Percentiles rank a stretch among this genome's conserved stretches.
Conservation (phyloP, 2,113 vertebrate species). For the Amazona guildingii region DNA sequence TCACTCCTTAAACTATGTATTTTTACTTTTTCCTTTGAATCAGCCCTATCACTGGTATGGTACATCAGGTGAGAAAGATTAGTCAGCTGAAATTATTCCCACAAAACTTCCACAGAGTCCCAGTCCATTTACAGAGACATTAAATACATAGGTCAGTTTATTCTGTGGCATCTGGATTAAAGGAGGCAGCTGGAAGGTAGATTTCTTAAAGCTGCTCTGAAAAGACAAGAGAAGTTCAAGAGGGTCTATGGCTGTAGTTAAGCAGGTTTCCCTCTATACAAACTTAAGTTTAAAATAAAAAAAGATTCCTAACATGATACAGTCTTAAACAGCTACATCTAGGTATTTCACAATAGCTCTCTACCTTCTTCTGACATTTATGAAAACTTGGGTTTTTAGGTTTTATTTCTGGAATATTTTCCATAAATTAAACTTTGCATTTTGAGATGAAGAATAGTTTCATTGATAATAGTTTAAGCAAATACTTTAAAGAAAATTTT, state of each 20-base stretch:
- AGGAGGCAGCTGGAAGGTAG: not conserved
- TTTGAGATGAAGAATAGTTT: not conserved
- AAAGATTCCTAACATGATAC: not conserved
- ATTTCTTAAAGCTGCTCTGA: not conserved
- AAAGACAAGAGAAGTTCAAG: not conserved
- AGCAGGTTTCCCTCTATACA: not conserved
- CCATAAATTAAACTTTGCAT: not conserved
- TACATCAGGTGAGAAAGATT: not conserved
- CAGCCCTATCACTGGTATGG: not conserved
- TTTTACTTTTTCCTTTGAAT: not conserved
- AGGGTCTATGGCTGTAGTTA: not conserved
- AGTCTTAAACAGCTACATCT: not conserved
- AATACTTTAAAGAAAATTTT: not conserved
- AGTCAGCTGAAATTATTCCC: not conserved
- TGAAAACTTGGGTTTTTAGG: not conserved
- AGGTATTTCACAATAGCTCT: not conserved
- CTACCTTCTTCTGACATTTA: not conserved
- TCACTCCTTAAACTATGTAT: not conserved
- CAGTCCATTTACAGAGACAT: not conserved
- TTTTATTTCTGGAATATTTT: not conserved
- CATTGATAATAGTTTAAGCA: not conserved
- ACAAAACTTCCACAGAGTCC: not conserved
- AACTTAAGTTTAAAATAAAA: not conserved
- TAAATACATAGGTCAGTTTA: not conserved
- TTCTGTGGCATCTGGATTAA: not conserved